Evolutionary conservation across 2,113 vertebrate genomes (phyloP).

Genomic region (Emydocephalus ijimae): DNA sequence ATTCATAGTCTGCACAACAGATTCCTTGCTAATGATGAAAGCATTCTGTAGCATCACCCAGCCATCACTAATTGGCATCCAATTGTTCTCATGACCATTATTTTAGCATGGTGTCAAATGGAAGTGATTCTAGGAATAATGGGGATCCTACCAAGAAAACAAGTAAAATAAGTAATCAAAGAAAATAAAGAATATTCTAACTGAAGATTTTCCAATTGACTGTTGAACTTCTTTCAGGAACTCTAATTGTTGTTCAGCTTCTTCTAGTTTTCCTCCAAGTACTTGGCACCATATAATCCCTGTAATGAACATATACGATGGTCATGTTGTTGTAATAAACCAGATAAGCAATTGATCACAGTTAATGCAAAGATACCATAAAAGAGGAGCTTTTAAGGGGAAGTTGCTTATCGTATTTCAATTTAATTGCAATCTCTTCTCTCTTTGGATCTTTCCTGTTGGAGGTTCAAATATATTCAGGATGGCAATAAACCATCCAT

Average conservation of each 20-base stretch:
- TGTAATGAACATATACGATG: constrained; percentile 21
- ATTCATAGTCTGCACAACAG: background rate
- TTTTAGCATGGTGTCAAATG: background rate
- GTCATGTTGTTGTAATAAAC: background rate
- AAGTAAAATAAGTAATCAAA: background rate
- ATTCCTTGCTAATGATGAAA: background rate
- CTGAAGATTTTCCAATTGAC: constrained; percentile 68
- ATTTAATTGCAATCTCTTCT: background rate
- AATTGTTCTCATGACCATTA: background rate
- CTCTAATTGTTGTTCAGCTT: constrained; percentile 71
- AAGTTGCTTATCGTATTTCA: background rate
- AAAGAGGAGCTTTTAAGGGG: too few species aligned
- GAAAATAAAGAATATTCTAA: constrained; percentile 39
- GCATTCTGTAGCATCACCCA: background rate
- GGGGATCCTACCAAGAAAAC: background rate
- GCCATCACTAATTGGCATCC: background rate
- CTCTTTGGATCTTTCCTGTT: background rate
- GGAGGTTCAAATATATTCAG: background rate
- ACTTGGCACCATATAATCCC: constrained; percentile 72
- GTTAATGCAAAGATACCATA: background rate
- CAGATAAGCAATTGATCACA: too few species aligned
- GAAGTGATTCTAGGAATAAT: background rate
- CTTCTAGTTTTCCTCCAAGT: constrained; percentile 65
- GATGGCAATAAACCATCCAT: background rate
- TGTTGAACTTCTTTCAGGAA: constrained; percentile 73